These are phyloP conservation scores for Holothuria scabra DNA, from an alignment of 53 echinoderm and acorn worm species.

Conservation along the genomic window DNA sequence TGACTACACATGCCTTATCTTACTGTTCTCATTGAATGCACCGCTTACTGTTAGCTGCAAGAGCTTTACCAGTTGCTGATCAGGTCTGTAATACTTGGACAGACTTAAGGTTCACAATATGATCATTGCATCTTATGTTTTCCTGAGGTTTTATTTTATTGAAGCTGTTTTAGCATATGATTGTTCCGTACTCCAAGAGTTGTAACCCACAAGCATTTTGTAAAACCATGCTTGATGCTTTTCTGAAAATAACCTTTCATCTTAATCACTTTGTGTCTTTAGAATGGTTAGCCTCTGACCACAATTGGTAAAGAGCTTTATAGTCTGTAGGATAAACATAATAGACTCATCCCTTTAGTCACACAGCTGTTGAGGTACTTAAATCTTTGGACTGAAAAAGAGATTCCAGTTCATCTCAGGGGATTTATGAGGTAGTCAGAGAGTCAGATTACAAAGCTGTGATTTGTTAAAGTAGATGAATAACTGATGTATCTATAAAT, in stretches of 20 bases:
- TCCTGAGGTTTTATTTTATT: no score
- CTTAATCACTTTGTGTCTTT: slow-evolving; percentile 37
- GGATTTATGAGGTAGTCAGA: slow-evolving; percentile 29
- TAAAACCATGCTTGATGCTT: slow-evolving; percentile 7
- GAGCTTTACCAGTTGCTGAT: no score
- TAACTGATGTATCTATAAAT: slow-evolving; percentile 34
- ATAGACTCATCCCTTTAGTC: slow-evolving; percentile 8
- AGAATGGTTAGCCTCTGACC: slow-evolving; percentile 20
- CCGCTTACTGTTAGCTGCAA: no score
- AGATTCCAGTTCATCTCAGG: slow-evolving; percentile 31
- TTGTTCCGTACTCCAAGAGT: no score
- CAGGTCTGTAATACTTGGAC: no score
- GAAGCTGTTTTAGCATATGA: no score
- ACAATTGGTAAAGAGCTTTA: slow-evolving; percentile 38
- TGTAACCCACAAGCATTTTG: slow-evolving; percentile 35
- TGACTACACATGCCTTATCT: no score
- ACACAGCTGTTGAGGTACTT: slow-evolving; percentile 37
- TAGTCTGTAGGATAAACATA: slow-evolving; percentile 31
- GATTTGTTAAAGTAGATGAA: slow-evolving; percentile 28
- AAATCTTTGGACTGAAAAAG: background rate
- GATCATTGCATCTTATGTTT: no score
- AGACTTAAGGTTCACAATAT: no score
- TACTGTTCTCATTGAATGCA: no score
- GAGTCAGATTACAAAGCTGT: slow-evolving; percentile 24
- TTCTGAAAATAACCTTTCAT: slow-evolving; percentile 32